Base-by-base conservation (phyloP, 2,113 vertebrate species). In the Rhinoderma darwinii region DNA sequence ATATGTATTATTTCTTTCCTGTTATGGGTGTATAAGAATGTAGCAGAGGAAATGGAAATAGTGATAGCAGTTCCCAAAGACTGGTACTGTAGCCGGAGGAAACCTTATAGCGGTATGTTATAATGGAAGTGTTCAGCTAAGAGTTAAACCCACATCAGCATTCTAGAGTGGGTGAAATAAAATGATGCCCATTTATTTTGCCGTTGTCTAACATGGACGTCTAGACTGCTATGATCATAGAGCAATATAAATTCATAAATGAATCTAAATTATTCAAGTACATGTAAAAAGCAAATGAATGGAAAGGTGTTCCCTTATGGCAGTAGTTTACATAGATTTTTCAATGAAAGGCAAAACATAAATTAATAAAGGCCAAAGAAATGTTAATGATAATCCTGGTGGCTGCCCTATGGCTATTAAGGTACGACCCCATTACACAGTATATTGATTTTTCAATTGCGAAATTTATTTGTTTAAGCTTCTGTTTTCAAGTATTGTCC, bases 191-290 rank as follows among this genome's bases (percentile, higher is more conserved):
- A 85, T 85, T 89, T 83, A 14, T 75, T 61, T 54, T 14, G 15
- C 86, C 88, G 9, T 56, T 89, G 72, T 70, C 3, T 12, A 66
- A 83, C 85, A 0, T 0, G 66, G n/a, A 54, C 47, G 89, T 90
- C 89, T 70, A 59, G 89, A 90, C 90, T 25, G 30, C 17, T 73
- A 56, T 84, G 88, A 84, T 88, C 25, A 8, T 43, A 43, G 84
- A 92, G 91, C 92, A 90, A 90, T 91, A 90, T 87, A 91, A 92
- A 91, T 93, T 93, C 92, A 92, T 93, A 91, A 93, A 90, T 89
- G 18, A 74, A 90, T 84, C 89, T 92, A 89, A 95, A 93, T 93
- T 92, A 94, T 93, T 92, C 35, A 92, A 90, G 70, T 44, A 87
- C 88, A 89, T 90, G 88, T 92, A 88, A 91, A 92, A 90, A 89